Base-by-base conservation (phyloP, 1,140 invertebrate species). In the Psix sp. region DNA sequence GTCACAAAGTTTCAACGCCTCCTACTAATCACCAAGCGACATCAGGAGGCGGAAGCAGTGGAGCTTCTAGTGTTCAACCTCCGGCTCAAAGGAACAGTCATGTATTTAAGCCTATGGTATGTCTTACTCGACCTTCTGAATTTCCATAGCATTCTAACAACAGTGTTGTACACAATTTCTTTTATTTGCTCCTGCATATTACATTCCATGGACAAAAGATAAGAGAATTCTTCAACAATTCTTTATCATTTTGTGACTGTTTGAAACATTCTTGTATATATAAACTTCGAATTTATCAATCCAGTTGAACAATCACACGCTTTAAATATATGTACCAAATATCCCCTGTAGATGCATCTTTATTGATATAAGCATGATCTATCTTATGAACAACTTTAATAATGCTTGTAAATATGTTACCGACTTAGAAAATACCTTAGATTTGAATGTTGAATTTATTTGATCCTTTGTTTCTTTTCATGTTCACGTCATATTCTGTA, bases 81-180 rank as follows among this genome's bases (percentile, higher is more conserved):
- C 89, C 89, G 33, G 90, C 91, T 71, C 93, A 93, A 76, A 91
- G 91, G 75, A 93, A 94, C 81, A 90, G 94, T 79, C 92, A 94
- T 81, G 91, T 94, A 74, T 95, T 95, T 83, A 95, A 95, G 84
- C 94, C 94, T 45, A 94, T 94, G 92, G 92, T 93, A 86, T 85
- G 90, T 86, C 31, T 10, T 29, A 10, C 2, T 29, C 2, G 2
- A 29, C n/a, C 7, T 35, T 5, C 13, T 14, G 33, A 5, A 35
- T 11, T 35, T 11, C 13, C 6, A 35, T 11, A 1, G 7, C 11
- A 20, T 11, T 24, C 10, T 20, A 5, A n/a, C 18, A 24, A 43
- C n/a, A 2, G n/a, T 13, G 2, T 24, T 15, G 3, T n/a, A 39
- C 46, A 62, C 49, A 9, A 48, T 56, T 42, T 59, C 29, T 24